Evolutionary conservation across 2,797 vertebrate species (phyloP).

Genomic region (Amblyraja radiata): DNA sequence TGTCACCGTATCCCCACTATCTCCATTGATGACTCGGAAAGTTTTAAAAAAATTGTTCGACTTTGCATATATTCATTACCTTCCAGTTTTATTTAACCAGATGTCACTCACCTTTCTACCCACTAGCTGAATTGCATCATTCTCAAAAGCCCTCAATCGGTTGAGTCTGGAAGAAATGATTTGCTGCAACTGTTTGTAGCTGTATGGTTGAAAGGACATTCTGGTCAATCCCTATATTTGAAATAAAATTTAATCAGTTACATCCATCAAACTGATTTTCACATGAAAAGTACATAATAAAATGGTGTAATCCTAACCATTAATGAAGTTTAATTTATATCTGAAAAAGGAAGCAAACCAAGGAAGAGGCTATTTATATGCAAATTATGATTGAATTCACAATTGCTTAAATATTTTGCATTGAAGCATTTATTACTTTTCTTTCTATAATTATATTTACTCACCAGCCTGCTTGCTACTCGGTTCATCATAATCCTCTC

Average conservation of each 20-base stretch:
- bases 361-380: not conserved
- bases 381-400: not conserved
- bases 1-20: not conserved
- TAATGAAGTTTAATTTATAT: not conserved
- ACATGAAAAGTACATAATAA: not conserved
- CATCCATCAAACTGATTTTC: not conserved
- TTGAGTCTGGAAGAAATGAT: slow-evolving; percentile 80
- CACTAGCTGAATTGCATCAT: slow-evolving; percentile 85
- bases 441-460: not conserved
- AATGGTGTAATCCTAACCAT: not conserved
- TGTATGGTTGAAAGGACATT: slow-evolving; percentile 96
- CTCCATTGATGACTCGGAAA: no score
- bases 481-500: slow-evolving; percentile 95
- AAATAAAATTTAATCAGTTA: not conserved
- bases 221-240: slow-evolving; percentile 77
- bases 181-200: slow-evolving; percentile 84
- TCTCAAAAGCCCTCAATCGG: slow-evolving; percentile 78
- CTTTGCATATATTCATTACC: not conserved
- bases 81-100: not conserved
- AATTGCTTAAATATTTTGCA: not conserved
- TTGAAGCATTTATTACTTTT: not conserved
- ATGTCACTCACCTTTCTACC: slow-evolving; percentile 76
- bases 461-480: slow-evolving; percentile 86
- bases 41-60: not conserved
- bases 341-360: not conserved